Percentiles rank a stretch among this genome's conserved stretches.
These are phyloP conservation scores for Epiperipatus broadwayi DNA, from an alignment of 2,888 invertebrate genomes.

Conservation along the genomic window DNA sequence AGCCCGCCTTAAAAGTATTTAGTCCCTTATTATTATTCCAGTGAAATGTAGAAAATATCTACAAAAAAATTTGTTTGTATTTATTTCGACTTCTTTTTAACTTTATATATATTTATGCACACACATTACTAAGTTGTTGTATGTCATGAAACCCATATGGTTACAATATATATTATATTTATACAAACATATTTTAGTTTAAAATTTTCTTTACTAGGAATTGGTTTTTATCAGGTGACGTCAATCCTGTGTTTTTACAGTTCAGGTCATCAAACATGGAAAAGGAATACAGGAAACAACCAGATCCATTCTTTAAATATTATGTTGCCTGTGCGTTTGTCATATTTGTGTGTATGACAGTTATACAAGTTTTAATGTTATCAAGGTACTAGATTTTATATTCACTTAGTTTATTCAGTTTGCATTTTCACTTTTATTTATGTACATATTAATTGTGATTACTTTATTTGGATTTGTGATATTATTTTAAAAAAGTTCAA, in stretches of 20 bases:
- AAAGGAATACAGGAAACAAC: conserved; percentile 51
- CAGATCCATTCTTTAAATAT: conserved; percentile 63
- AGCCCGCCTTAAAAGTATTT: too few species aligned
- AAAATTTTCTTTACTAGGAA: conserved; percentile 29
- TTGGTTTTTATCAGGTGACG: conserved; percentile 45
- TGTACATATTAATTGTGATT: too few species aligned
- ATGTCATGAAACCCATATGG: background rate
- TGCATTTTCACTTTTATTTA: background rate
- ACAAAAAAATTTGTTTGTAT: background rate
- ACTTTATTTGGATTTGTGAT: too few species aligned
- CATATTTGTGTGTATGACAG: conserved; percentile 53
- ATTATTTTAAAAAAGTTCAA: too few species aligned
- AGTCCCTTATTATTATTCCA: too few species aligned
- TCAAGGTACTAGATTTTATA: conserved; percentile 39
- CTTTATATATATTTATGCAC: background rate
- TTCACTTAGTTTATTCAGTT: background rate
- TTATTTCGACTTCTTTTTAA: conserved; percentile 6
- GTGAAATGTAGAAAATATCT: too few species aligned
- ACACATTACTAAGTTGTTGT: background rate
- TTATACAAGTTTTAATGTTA: conserved; percentile 57
- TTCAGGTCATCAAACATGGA: conserved; percentile 57
- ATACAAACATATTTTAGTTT: background rate
- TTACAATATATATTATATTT: background rate
- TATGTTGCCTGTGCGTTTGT: conserved; percentile 59
- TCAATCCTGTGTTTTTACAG: conserved; percentile 60